Base-by-base conservation (phyloP, 2,797 vertebrate genomes). In the Amblyraja radiata region DNA sequence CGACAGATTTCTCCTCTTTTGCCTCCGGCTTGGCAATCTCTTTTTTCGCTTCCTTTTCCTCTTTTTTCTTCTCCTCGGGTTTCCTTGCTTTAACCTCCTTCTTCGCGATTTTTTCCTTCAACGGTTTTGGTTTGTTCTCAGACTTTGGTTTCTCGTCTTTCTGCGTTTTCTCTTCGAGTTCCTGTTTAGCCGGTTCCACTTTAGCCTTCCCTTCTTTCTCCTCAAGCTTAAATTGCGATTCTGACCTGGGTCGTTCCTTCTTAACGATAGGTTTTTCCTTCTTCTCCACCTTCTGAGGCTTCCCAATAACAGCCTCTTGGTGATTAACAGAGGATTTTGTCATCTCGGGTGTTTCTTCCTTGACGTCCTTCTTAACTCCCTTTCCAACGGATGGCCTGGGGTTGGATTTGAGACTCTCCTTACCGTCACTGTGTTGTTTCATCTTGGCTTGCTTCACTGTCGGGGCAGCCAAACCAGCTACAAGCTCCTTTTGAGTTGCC, bases 391-490 rank as follows among this genome's bases (percentile, higher is more conserved):
- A 96, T 74, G 97, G 95, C 94, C 97, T 98, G 28, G 97, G 94
- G 10, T 96, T 97, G 79, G 97, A 98, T 94, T 98, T 99, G 0
- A 99, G 96, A 93, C 97, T 99, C 94, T 99, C 99, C 94, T 97
- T 98, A 96, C 99, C 99, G 58, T 99, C 98, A 63, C 97, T 96
- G 94, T 97, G 97, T 93, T 98, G 97, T 94, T 98, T 99, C 95
- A 98, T 93, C 94, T 98, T 99, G 9, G 97, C 94, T 95, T 98
- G 98, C 95, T 99, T 99, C 81, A 98, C 94, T n/a, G 97, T 95
- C 0, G 97, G 96, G 80, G 96, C 95, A 71, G 95, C 93, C 93
- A 96, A 94, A 93, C 96, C 96, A 65, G 97, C 96, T 61, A 96
- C 96, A 86, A 99, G 94, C 3, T 96, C 96, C 95, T 99, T 99